Evolutionary conservation across 2,113 vertebrate genomes (phyloP).

Genomic region (Albula glossodonta): DNA sequence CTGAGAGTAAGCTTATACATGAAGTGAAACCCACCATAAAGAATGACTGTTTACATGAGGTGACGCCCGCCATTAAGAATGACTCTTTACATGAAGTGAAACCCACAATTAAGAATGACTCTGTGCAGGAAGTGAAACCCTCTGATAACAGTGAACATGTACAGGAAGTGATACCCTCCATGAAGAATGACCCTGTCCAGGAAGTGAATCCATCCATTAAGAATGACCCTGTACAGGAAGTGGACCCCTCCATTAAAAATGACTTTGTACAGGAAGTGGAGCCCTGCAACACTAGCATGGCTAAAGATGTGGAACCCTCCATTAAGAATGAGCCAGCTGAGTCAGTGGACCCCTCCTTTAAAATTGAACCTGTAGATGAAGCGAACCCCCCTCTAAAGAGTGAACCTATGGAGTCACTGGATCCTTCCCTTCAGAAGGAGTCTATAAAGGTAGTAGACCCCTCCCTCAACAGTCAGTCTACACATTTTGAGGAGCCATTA

Average conservation of each 20-base stretch:
- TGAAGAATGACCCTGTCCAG: not conserved
- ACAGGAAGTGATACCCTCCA: not conserved
- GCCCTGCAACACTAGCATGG: not conserved
- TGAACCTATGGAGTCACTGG: no score
- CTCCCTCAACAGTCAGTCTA: not conserved
- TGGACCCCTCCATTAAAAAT: constrained; percentile 9
- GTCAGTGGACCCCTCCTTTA: constrained; percentile 4
- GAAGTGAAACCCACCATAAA: constrained; percentile 19
- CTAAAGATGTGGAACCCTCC: no score
- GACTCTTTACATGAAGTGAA: not conserved
- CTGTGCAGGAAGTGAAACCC: not conserved
- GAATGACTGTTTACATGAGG: constrained; percentile 17
- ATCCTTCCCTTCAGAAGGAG: not conserved
- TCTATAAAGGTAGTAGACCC: not conserved
- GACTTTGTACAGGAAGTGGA: not conserved
- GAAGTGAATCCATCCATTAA: not conserved
- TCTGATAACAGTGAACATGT: not conserved
- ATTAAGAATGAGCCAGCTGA: not conserved
- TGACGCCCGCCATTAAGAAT: constrained; percentile 7
- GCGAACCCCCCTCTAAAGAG: no score
- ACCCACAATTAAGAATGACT: not conserved
- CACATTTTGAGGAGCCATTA: not conserved
- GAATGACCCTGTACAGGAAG: not conserved
- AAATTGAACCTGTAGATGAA: not conserved
- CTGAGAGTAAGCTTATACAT: not conserved